phyloP scores from a whole-genome alignment of 1,140 invertebrate genomes.

The Magallana angulata region DNA sequence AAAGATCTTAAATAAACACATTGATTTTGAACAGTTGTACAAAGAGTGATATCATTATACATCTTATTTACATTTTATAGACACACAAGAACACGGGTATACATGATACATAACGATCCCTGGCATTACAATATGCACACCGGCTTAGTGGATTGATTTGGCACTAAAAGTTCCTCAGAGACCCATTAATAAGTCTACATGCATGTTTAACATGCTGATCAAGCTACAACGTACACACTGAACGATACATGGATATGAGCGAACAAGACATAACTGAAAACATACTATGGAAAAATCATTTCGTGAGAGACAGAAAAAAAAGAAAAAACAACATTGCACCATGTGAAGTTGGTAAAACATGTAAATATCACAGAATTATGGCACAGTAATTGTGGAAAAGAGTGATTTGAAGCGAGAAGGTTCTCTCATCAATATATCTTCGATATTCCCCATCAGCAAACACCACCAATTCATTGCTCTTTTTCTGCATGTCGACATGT shows the following conservation, averaged over 20 bases:
- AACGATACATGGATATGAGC: too few relatives aligned
- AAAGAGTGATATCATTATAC: not conserved
- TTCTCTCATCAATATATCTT: constrained; percentile 9
- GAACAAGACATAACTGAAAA: too few relatives aligned
- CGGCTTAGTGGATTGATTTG: not conserved
- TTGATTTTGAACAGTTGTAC: not conserved
- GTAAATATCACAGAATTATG: constrained; percentile 14
- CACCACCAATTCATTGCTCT: not conserved
- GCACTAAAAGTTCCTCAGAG: not conserved
- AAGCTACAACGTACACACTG: too few relatives aligned
- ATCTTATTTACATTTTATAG: not conserved
- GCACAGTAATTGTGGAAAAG: not conserved
- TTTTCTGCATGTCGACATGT: not conserved
- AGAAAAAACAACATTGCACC: not conserved
- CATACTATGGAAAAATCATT: too few relatives aligned
- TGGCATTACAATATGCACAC: not conserved
- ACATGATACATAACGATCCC: not conserved
- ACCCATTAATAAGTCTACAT: not conserved
- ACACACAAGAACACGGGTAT: not conserved
- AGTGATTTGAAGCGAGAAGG: not conserved
- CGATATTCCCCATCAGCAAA: constrained; percentile 9
- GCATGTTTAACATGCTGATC: too few relatives aligned
- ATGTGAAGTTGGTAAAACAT: not conserved
- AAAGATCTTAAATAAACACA: constrained; percentile 8
- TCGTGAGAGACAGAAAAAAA: too few relatives aligned